These are phyloP conservation scores for Pteronura brasiliensis DNA, from an alignment of 2,113 vertebrate species.

Conservation along the genomic window DNA sequence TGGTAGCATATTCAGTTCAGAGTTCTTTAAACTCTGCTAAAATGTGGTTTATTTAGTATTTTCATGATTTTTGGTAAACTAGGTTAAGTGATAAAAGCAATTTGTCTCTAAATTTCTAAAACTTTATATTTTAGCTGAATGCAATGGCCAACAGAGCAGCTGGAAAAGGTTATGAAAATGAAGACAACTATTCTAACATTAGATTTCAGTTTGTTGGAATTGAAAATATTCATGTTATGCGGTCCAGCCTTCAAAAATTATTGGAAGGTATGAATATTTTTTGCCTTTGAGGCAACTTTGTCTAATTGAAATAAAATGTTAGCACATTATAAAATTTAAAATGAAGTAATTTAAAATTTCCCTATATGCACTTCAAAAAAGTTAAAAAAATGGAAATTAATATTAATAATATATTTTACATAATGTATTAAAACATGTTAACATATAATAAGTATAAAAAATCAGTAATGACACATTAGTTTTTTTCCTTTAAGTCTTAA, in stretches of 20 bases:
- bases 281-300: not conserved
- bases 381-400: not conserved
- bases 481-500: not conserved
- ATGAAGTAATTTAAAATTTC: not conserved
- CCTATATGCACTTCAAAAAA: not conserved
- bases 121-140: constrained; percentile 88
- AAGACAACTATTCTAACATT: constrained; percentile 99
- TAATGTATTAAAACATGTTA: not conserved
- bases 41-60: constrained; percentile 11
- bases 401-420: not conserved
- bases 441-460: not conserved
- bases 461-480: not conserved
- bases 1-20: not conserved
- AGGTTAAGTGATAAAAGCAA: constrained; percentile 2
- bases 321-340: not conserved
- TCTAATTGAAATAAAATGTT: not conserved
- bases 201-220: constrained; percentile 99
- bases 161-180: constrained; percentile 99
- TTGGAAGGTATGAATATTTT: constrained; percentile 89
- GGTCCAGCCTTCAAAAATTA: constrained; percentile 95
- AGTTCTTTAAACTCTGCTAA: constrained; percentile 41
- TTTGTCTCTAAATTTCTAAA: constrained; percentile 56
- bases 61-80: constrained; percentile 32
- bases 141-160: constrained; percentile 97
- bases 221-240: constrained; percentile 99